A percentile compares a stretch with the other conserved stretches of the same genome.
Evolutionary conservation across 2,888 invertebrate genomes (phyloP).

Genomic region (Cerastoderma edule): DNA sequence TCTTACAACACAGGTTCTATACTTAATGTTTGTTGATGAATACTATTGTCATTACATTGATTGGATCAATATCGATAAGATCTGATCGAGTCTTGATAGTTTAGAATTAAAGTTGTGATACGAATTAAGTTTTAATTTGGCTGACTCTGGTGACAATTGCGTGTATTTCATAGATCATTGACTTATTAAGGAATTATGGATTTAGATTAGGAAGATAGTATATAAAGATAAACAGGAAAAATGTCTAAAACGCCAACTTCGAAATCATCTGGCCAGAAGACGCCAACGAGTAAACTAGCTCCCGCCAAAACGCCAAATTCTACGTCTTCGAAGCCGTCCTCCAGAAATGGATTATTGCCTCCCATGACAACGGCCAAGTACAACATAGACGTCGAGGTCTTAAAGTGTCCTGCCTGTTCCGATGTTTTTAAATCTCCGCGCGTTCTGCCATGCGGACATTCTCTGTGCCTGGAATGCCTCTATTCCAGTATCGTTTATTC

Average conservation of each 20-base stretch:
- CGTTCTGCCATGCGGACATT: constrained; percentile 58
- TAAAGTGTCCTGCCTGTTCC: constrained; percentile 55
- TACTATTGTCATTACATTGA: too few relatives aligned
- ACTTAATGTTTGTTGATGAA: too few relatives aligned
- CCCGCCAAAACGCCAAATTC: constrained; percentile 13
- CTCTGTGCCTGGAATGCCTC: constrained; percentile 48
- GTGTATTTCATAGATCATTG: constrained; percentile 5
- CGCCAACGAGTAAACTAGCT: constrained; percentile 6
- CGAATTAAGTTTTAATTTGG: too few relatives aligned
- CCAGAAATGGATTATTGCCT: constrained; percentile 33
- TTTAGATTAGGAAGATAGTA: neutral
- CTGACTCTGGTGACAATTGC: too few relatives aligned
- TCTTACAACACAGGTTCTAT: too few relatives aligned
- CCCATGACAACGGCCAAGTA: constrained; percentile 42
- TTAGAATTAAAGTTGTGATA: too few relatives aligned
- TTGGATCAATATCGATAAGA: too few relatives aligned
- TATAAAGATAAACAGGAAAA: neutral
- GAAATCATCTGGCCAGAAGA: neutral
- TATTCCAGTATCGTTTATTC: constrained; percentile 49
- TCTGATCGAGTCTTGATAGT: too few relatives aligned
- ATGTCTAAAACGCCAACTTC: constrained; percentile 30
- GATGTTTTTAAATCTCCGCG: constrained; percentile 58
- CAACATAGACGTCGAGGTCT: constrained; percentile 51
- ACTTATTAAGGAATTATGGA: constrained; percentile 3
- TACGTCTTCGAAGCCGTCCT: constrained; percentile 7